These are phyloP conservation scores for Dreissena rostriformis DNA, from an alignment of 1,140 invertebrate genomes.

Conservation along the genomic window DNA sequence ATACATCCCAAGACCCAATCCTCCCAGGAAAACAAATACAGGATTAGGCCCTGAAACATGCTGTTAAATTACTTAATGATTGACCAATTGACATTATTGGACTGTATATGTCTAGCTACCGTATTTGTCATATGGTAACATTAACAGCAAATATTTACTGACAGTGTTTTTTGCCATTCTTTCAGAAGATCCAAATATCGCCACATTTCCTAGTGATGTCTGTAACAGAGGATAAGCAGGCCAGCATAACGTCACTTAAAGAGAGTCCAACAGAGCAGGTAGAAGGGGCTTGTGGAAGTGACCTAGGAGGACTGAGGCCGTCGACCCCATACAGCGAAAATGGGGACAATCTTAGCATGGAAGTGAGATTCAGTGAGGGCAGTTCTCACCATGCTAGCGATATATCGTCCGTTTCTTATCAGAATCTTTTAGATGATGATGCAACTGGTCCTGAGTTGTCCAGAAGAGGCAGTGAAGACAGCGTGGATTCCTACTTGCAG, in stretches of 20 bases:
- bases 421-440: slow-evolving; percentile 77
- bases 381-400: slow-evolving; percentile 79
- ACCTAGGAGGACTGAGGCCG: slow-evolving; percentile 51
- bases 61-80: no score
- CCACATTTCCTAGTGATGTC: slow-evolving; percentile 27
- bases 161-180: no score
- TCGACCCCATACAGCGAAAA: slow-evolving; percentile 58
- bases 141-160: no score
- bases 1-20: no score
- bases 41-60: no score
- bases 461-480: slow-evolving; percentile 76
- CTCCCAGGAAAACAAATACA: no score
- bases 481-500: slow-evolving; percentile 72
- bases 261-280: slow-evolving; percentile 47
- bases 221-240: slow-evolving; percentile 36
- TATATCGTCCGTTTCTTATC: slow-evolving; percentile 77
- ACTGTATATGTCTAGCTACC: no score
- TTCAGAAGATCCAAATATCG: no score
- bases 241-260: slow-evolving; percentile 1
- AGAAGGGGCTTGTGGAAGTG: slow-evolving; percentile 66
- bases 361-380: slow-evolving; percentile 77
- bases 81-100: no score
- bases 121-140: no score
- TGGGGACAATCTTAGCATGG: slow-evolving; percentile 76
- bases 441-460: slow-evolving; percentile 65